A percentile compares a stretch with the other conserved stretches of the same genome.
Conservation (phyloP, 1,140 invertebrate genomes). For the Neodiprion pinetum region DNA sequence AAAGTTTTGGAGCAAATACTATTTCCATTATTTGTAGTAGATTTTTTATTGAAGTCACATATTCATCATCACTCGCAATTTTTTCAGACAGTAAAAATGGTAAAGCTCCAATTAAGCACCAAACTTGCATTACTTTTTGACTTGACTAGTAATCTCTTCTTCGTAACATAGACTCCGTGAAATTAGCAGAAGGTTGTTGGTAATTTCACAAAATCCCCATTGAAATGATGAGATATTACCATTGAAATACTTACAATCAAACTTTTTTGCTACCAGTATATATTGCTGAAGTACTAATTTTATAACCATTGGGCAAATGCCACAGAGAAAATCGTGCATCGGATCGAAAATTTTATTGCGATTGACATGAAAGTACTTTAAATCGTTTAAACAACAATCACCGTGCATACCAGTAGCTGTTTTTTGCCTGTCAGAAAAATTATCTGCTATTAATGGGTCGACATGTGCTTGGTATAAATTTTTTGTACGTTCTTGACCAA, state of each 20-base stretch:
- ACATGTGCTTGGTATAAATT: slow-evolving; percentile 12
- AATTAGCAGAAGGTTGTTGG: slow-evolving; percentile 40
- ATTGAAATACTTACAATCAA: slow-evolving; percentile 31
- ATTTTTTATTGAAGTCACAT: slow-evolving; percentile 33
- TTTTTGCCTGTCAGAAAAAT: slow-evolving; percentile 20
- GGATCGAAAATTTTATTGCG: slow-evolving; percentile 37
- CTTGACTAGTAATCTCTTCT: slow-evolving; percentile 30
- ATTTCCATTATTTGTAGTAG: slow-evolving; percentile 42
- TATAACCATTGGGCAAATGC: slow-evolving; percentile 32
- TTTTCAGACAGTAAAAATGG: slow-evolving; percentile 35
- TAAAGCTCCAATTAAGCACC: slow-evolving; percentile 32
- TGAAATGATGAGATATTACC: slow-evolving; percentile 30
- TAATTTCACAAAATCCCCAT: slow-evolving; percentile 34
- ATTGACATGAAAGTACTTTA: slow-evolving; percentile 36
- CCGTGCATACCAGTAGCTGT: slow-evolving; percentile 27
- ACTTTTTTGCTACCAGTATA: slow-evolving; percentile 20
- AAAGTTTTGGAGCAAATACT: slow-evolving; percentile 39
- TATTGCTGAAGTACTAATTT: slow-evolving; percentile 27
- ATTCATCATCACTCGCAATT: slow-evolving; percentile 25
- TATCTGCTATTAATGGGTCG: slow-evolving; percentile 12
- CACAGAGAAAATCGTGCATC: slow-evolving; percentile 37
- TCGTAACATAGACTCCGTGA: slow-evolving; percentile 29
- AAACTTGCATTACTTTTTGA: slow-evolving; percentile 42
- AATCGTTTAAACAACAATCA: slow-evolving; percentile 27
- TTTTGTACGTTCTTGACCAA: slow-evolving; percentile 17